Evolutionary conservation across 2,888 invertebrate genomes (phyloP), one percentile per base, ranked within the genome.

Genomic region (Dermolepida albohirtum): DNA sequence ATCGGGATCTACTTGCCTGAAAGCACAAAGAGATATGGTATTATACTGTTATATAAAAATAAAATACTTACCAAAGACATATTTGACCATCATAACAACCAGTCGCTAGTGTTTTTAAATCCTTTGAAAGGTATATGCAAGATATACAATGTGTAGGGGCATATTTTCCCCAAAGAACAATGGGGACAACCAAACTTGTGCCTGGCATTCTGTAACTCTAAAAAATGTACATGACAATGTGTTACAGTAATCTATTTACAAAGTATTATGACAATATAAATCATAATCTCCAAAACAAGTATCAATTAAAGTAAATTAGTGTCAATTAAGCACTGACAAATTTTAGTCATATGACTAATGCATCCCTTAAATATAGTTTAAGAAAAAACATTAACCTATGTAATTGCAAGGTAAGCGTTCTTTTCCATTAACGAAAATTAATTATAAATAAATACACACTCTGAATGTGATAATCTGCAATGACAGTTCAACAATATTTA

Each of bases 1-100:
- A 73, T 91, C 90, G 0, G 94, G 92, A 74, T 95, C 92, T 44
- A 94, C 90, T 84, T 93, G 91, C 84, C 84, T 84, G 70, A 54
- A 78, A 74, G 43, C 16, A 43, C 12, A 62, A 57, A 67, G 22
- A 52, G 8, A 68, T 49, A 41, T 29, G 44, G 10, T 43, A 22
- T 44, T 34, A 43, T 40, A n/a, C 47, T 29, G 16, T n/a, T 14
- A 65, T 40, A 65, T 1, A 51, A 50, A 50, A 51, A 16, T 16
- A 14, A 41, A 17, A 43, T 40, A 82, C 83, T 78, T 86, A 88
- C 98, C 98, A 99, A 59, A 98, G 88, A 80, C 97, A 96, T 76
- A 99, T 95, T 84, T 98, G 98, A 5, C 98, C 99, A 85, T 99
- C 98, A 79, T 97, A 95, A 83, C 97, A 97, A 39, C 98, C 98